Evolutionary conservation across 1,140 invertebrate species (phyloP).

Genomic region (Xylocopa sonorina): DNA sequence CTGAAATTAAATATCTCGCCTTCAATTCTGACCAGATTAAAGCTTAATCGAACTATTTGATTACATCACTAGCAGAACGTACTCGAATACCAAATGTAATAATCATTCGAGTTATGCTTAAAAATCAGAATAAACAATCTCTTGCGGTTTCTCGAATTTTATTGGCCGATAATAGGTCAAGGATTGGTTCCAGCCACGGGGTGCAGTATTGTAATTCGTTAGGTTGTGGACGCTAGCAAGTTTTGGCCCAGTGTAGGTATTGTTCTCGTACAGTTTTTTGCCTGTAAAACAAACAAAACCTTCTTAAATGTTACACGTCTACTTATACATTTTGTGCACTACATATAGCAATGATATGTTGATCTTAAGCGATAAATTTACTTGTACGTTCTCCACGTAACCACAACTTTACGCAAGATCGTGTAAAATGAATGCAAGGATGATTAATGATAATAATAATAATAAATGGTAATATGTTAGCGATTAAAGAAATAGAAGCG

Average conservation of each 20-base stretch:
- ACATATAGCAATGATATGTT: too few relatives aligned
- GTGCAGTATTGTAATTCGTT: constrained; percentile 90
- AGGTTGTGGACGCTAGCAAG: constrained; percentile 78
- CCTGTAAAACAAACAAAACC: constrained; percentile 60
- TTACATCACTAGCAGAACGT: constrained; percentile 3
- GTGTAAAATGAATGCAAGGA: too few relatives aligned
- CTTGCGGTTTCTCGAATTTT: constrained; percentile 83
- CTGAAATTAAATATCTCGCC: not conserved
- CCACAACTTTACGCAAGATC: too few relatives aligned
- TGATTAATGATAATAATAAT: too few relatives aligned
- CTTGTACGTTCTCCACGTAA: too few relatives aligned
- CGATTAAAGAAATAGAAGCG: constrained; percentile 40
- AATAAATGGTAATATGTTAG: too few relatives aligned
- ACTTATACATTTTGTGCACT: not conserved
- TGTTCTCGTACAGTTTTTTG: constrained; percentile 67
- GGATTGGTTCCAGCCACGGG: constrained; percentile 89
- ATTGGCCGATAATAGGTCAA: constrained; percentile 87
- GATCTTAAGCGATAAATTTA: too few relatives aligned
- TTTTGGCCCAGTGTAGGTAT: constrained; percentile 77
- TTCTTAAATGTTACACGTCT: not conserved
- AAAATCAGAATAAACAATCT: constrained; percentile 85
- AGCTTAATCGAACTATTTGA: not conserved
- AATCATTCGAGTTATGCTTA: constrained; percentile 69
- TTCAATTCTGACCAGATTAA: not conserved
- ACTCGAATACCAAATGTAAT: not conserved